Percentiles rank a stretch among this genome's conserved stretches.
These are phyloP conservation scores for Anarrhichthys ocellatus DNA, from an alignment of 2,113 vertebrate species.

Conservation along the genomic window DNA sequence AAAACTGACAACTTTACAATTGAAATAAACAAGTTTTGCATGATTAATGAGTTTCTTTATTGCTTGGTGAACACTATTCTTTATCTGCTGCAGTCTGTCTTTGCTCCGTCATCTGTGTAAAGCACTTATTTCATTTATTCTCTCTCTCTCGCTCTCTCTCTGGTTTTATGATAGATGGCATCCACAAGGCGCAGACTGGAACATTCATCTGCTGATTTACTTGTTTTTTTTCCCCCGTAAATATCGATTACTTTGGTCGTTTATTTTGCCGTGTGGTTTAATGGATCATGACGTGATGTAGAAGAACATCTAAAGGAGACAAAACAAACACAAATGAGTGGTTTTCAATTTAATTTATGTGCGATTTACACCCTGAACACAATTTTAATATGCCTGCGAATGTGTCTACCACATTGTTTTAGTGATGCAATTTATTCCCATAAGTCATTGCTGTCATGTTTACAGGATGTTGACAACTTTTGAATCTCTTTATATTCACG, in stretches of 20 bases:
- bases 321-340: neutral
- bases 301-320: neutral
- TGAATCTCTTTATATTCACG: neutral
- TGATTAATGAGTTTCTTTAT: slow-evolving; percentile 10
- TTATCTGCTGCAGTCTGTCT: slow-evolving; percentile 2
- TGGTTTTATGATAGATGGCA: slow-evolving; percentile 42
- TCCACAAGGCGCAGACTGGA: neutral
- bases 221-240: neutral
- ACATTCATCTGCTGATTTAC: slow-evolving; percentile 40
- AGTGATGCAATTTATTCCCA: neutral
- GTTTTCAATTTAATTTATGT: neutral
- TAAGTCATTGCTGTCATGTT: neutral
- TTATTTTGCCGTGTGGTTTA: neutral
- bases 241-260: neutral
- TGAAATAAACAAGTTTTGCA: neutral
- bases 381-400: neutral
- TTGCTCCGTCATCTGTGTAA: neutral
- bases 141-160: neutral
- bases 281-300: slow-evolving; percentile 24
- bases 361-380: neutral
- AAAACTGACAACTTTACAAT: neutral
- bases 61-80: neutral
- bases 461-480: neutral
- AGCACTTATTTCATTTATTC: neutral
- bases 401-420: neutral